Evolutionary conservation across 2,797 vertebrate genomes (phyloP), one percentile per base, ranked within the genome.

Genomic region (Schizothorax lantsangensis): DNA sequence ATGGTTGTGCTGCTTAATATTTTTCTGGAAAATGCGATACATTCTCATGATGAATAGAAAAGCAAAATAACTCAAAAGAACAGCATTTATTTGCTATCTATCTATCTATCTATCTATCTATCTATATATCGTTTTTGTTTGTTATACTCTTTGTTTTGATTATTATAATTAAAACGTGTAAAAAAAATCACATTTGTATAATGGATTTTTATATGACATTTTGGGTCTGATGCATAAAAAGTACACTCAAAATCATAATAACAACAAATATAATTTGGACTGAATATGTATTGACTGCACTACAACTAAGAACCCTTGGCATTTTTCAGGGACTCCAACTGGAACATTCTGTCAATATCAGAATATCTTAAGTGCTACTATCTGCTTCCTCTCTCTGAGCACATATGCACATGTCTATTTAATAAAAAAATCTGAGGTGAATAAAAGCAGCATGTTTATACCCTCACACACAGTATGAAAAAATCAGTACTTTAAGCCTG

Each of bases 341-440:
- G 12, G 7, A 49, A 59, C 2, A 81, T 78, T 79, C 49, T 12
- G 66, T 43, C 90, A 87, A 87, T 83, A 90, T 90, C 92, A 90
- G 90, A 90, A 92, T 92, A 91, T 90, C 91, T 92, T 93, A 23
- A 81, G 66, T 59, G 64, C 43, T 59, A 47, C 62, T 21, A 33
- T 49, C 36, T 47, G 26, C 47, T 54, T 69, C n/a, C 86, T 59
- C 49, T 84, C 68, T 69, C 78, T 83, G 57, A 84, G 89, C 92
- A 93, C 93, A 94, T 94, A 93, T 94, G 92, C 92, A 92, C 92
- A 93, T 89, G 92, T 93, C 92, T 92, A 90, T 92, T 91, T 90
- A 91, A 90, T 38, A 91, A 90, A 68, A 40, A 92, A 91, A 91
- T 93, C 91, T 93, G 92, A 94, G 93, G 91, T 89, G 90, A 30